These are phyloP conservation scores for Ibidorhyncha struthersii DNA, from an alignment of 2,113 vertebrate species.

Conservation along the genomic window DNA sequence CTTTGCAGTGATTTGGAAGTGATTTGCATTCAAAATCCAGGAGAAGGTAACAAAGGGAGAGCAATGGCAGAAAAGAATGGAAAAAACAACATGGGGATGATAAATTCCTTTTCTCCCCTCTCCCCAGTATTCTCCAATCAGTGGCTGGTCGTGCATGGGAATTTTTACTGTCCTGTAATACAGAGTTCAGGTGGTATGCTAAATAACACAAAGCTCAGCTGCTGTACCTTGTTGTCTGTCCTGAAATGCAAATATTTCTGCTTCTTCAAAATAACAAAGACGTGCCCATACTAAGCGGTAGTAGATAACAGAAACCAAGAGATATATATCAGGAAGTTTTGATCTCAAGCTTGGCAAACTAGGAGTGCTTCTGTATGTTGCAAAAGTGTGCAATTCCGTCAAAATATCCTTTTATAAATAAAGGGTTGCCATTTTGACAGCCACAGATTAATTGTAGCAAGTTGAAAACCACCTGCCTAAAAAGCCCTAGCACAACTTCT, in stretches of 20 bases:
- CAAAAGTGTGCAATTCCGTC: neutral
- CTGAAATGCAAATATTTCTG: neutral
- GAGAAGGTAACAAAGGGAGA: neutral
- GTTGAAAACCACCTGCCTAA: neutral
- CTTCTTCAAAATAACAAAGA: neutral
- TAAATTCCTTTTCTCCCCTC: neutral
- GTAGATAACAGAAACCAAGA: neutral
- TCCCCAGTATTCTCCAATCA: neutral
- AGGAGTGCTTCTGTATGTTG: neutral
- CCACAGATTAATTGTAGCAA: neutral
- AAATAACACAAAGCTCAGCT: neutral
- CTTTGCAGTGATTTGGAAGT: neutral
- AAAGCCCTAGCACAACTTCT: neutral
- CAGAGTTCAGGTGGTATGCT: neutral
- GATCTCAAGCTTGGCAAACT: neutral
- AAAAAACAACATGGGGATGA: neutral
- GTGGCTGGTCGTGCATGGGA: neutral
- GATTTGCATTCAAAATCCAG: neutral
- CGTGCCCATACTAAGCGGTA: neutral
- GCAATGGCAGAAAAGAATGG: neutral
- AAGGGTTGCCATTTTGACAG: neutral
- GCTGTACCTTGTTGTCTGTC: neutral
- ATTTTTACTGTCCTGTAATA: neutral
- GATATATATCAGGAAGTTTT: neutral
- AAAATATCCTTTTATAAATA: neutral